Conservation (phyloP, 1,140 invertebrate genomes). For the Metopolophium dirhodum region DNA sequence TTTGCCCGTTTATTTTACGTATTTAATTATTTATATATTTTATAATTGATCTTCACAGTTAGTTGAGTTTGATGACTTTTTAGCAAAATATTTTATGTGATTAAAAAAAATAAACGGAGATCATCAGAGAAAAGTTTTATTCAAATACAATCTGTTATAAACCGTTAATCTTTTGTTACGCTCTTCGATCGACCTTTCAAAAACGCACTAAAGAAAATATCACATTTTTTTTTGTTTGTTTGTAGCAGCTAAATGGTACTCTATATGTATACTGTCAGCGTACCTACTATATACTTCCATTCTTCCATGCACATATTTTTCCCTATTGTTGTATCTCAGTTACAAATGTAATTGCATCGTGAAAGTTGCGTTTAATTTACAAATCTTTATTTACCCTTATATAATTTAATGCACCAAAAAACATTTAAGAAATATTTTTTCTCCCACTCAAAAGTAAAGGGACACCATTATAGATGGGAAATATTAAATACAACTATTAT, state of each 20-base stretch:
- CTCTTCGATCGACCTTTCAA: background rate
- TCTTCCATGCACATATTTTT: background rate
- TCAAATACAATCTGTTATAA: background rate
- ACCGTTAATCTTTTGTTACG: background rate
- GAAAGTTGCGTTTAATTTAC: background rate
- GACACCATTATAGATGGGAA: too few species aligned
- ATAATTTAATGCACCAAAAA: background rate
- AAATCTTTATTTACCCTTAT: background rate
- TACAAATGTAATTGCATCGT: background rate
- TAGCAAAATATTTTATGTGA: background rate
- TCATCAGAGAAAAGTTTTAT: background rate
- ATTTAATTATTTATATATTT: background rate
- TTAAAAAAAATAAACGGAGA: background rate
- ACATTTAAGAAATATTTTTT: background rate
- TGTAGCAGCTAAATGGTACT: background rate
- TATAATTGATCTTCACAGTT: background rate
- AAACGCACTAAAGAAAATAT: background rate
- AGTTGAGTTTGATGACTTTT: background rate
- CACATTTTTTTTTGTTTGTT: background rate
- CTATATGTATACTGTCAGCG: background rate
- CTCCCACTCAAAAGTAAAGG: too few species aligned
- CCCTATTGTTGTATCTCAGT: background rate
- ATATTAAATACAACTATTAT: too few species aligned
- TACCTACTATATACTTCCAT: background rate
- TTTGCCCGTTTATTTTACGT: background rate